phyloP scores from a whole-genome alignment of 2,888 invertebrate genomes.

The Protophormia terraenovae region DNA sequence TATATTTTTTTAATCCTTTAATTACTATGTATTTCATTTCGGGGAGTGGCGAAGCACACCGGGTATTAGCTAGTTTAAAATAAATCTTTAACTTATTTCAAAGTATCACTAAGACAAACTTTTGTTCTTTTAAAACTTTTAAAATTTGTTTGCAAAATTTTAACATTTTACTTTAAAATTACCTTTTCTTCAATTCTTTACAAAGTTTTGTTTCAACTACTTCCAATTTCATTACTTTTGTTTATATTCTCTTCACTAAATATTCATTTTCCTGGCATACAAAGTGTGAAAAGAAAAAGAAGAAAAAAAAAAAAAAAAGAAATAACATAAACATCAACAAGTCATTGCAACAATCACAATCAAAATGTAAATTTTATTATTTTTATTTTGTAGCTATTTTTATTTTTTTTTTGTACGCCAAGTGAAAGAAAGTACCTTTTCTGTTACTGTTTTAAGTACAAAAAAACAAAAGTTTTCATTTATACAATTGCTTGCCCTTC shows the following conservation, averaged over 20 bases:
- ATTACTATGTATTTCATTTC: too few species aligned
- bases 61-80: too few species aligned
- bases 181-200: neutral
- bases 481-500: neutral
- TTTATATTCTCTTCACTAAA: neutral
- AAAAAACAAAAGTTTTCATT: constrained; percentile 16
- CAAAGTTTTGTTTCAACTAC: neutral
- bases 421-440: neutral
- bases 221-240: neutral
- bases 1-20: too few species aligned
- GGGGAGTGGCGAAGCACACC: too few species aligned
- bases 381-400: neutral
- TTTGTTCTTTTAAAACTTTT: too few species aligned
- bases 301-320: neutral
- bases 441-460: neutral
- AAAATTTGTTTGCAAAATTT: neutral
- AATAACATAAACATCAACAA: constrained; percentile 28
- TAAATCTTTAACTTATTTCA: too few species aligned
- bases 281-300: neutral
- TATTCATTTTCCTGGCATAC: neutral
- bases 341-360: constrained; percentile 31
- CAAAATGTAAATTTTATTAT: constrained; percentile 51
- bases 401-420: neutral
- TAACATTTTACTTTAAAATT: neutral
- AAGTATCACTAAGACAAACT: too few species aligned